Base-by-base conservation (phyloP, 1,140 invertebrate species). In the Cryptotermes secundus region DNA sequence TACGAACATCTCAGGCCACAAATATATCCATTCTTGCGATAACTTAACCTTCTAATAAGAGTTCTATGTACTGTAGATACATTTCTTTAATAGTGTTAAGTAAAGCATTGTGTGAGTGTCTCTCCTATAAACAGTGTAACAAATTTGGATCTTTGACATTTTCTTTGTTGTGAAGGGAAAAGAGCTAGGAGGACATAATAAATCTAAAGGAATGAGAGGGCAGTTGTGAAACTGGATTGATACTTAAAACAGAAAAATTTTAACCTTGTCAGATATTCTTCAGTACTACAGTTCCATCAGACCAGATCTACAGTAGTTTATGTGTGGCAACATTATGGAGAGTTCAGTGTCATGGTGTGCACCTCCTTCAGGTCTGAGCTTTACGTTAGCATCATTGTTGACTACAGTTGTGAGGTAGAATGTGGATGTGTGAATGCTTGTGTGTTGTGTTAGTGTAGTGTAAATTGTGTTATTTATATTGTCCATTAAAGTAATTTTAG, bases 401-500 rank as follows among this genome's bases (percentile, higher is more conserved):
- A 80, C 22, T 35, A 36, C 36, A 42, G n/a, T 34, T 82, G 3
- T 49, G 22, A 45, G 81, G 38, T 53, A 82, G 81, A 42, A 45
- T 82, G 81, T 45, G n/a, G 45, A 42, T 82, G 81, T 45, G 81
- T 82, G 81, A 82, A 82, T 82, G 81, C 81, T 72, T 82, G 81
- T 82, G 81, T 82, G 81, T 82, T 82, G 81, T 82, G n/a, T 16
- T 53, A 82, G 81, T 45, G 26, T 72, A 72, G n/a, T 82, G n/a
- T 82, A 82, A 82, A 82, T 38, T 82, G 81, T 82, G 38, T 82
- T 82, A 82, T 82, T 82, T 82, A 45, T 82, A 82, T 82, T 38
- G 81, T 82, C 81, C 38, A 45, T 82, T 45, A 82, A 82, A 45
- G 45, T 14, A 14, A 34, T 82, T 82, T 82, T 82, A 82, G 81